Conservation (phyloP, 1,140 invertebrate species). For the Heliothis subflexa region DNA sequence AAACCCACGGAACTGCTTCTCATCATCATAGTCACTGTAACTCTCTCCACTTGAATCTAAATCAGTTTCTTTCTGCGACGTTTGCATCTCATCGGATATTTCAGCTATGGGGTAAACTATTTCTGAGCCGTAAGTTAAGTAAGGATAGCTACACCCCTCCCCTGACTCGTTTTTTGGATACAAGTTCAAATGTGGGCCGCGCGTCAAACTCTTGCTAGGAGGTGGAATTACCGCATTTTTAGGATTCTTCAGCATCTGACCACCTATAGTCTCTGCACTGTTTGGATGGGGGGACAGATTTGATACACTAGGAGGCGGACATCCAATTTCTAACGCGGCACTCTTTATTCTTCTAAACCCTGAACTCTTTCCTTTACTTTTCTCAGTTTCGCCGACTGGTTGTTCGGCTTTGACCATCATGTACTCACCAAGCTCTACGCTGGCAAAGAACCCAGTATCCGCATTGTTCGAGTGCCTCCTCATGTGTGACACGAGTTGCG, state of each 20-base stretch:
- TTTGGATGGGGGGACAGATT: constrained; percentile 89
- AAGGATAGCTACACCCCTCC: constrained; percentile 87
- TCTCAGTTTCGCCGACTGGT: constrained; percentile 71
- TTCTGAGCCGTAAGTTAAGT: constrained; percentile 90
- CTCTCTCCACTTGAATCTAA: constrained; percentile 86
- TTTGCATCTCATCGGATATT: constrained; percentile 92
- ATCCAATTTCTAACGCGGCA: constrained; percentile 89
- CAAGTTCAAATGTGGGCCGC: constrained; percentile 89
- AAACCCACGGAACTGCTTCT: constrained; percentile 84
- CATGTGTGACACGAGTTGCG: constrained; percentile 82
- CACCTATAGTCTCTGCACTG: constrained; percentile 89
- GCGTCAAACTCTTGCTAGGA: constrained; percentile 88
- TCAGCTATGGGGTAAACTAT: constrained; percentile 94
- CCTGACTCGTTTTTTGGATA: constrained; percentile 86
- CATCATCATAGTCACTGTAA: constrained; percentile 87
- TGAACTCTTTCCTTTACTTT: constrained; percentile 78
- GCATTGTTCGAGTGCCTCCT: constrained; percentile 89
- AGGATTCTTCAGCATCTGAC: constrained; percentile 87
- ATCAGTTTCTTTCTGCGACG: constrained; percentile 89
- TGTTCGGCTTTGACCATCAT: constrained; percentile 84
- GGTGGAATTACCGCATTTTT: constrained; percentile 88
- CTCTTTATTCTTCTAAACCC: constrained; percentile 89
- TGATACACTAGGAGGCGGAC: constrained; percentile 88
- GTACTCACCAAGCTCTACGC: constrained; percentile 85
- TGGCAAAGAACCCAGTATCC: constrained; percentile 86